Conservation (phyloP, 35 echinoderm and acorn worm genomes). For the Lytechinus pictus region DNA sequence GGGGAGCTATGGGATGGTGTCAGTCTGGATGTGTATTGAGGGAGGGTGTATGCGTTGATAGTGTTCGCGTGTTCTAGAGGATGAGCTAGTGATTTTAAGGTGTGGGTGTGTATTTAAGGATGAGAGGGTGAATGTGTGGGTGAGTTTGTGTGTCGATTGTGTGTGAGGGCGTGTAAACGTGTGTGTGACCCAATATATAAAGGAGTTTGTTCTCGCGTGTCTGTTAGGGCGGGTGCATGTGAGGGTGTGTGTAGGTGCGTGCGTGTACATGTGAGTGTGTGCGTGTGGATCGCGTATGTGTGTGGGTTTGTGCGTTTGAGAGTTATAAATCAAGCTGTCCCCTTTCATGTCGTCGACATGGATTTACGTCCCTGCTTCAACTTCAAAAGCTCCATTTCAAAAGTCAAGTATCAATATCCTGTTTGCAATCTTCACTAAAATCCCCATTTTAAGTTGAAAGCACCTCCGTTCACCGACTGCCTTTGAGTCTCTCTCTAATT, state of each 20-base stretch:
- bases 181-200: no score
- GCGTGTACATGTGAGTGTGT: no score
- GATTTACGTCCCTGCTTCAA: conserved; percentile 2
- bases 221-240: no score
- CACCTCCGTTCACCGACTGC: neutral
- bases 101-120: neutral
- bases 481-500: neutral
- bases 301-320: neutral
- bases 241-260: no score
- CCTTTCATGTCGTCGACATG: neutral
- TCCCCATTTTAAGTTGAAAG: neutral
- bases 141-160: neutral
- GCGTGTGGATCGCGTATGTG: neutral
- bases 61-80: no score
- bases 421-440: neutral
- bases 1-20: no score
- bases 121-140: neutral
- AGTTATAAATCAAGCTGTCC: neutral
- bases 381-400: neutral
- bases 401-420: conserved; percentile 19
- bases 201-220: no score
- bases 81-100: no score
- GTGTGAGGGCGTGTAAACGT: no score
- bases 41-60: no score
- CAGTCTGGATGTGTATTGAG: no score